Percentiles rank a stretch among this genome's conserved stretches.
Evolutionary conservation across 2,797 vertebrate species (phyloP).

Genomic region (Neostethus bicornis): DNA sequence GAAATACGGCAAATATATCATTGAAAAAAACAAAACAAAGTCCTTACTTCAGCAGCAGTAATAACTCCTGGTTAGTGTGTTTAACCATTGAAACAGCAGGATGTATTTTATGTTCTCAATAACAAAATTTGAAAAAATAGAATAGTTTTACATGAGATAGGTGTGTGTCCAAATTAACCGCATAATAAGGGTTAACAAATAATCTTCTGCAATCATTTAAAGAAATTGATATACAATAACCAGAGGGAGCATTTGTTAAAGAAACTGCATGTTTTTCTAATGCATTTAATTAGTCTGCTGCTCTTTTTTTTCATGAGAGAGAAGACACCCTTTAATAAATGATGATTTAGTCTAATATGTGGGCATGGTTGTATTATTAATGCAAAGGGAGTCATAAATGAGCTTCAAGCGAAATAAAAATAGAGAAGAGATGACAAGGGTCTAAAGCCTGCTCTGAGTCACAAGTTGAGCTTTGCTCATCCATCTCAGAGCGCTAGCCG

Average conservation of each 20-base stretch:
- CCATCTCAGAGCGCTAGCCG: conserved; percentile 23
- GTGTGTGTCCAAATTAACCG: not conserved
- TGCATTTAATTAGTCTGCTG: conserved; percentile 16
- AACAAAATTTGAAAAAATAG: too few relatives aligned
- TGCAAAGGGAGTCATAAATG: conserved; percentile 13
- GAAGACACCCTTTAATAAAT: conserved; percentile 9
- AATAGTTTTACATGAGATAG: not conserved
- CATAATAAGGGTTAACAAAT: not conserved
- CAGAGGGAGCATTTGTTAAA: not conserved
- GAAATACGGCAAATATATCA: too few relatives aligned
- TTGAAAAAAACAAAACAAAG: too few relatives aligned
- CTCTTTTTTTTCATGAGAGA: conserved; percentile 3
- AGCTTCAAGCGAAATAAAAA: conserved; percentile 27
- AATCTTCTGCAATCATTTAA: not conserved
- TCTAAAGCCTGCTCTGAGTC: conserved; percentile 2
- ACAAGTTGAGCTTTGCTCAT: conserved; percentile 30
- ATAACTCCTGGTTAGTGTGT: too few relatives aligned
- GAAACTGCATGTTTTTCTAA: conserved; percentile 3
- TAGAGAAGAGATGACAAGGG: conserved; percentile 12
- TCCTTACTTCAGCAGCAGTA: too few relatives aligned
- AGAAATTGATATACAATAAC: not conserved
- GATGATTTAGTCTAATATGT: conserved; percentile 10
- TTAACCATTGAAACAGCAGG: too few relatives aligned
- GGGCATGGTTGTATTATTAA: conserved; percentile 24
- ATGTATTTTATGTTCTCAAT: too few relatives aligned